A percentile compares a stretch with the other conserved stretches of the same genome.
phyloP scores from a whole-genome alignment of 2,797 vertebrate genomes.

The Fundulus diaphanus region DNA sequence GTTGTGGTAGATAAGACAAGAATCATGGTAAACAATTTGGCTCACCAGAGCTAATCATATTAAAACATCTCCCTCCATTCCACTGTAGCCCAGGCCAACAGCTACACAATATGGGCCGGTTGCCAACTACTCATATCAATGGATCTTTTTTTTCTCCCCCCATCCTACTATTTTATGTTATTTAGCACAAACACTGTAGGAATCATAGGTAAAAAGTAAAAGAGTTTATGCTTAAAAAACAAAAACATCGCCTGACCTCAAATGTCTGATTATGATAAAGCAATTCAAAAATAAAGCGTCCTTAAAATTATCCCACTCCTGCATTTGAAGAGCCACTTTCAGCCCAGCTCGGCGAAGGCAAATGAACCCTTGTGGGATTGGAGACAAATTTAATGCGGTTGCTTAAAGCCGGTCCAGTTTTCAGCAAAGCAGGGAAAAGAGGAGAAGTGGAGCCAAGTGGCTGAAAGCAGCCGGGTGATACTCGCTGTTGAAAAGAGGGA shows the following conservation, averaged over 20 bases:
- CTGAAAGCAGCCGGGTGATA: constrained; percentile 57
- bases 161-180: background rate
- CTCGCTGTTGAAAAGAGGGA: constrained; percentile 45
- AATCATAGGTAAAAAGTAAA: background rate
- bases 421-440: constrained; percentile 14
- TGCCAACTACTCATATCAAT: background rate
- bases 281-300: background rate
- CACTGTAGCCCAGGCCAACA: background rate
- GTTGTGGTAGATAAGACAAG: constrained; percentile 4
- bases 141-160: background rate
- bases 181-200: background rate
- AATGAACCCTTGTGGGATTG: constrained; percentile 49
- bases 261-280: constrained; percentile 1
- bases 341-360: constrained; percentile 23
- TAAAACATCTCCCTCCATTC: constrained; percentile 1
- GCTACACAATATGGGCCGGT: background rate
- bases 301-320: background rate
- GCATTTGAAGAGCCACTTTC: background rate
- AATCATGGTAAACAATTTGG: background rate
- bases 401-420: constrained; percentile 37
- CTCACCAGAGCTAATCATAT: background rate
- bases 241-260: background rate
- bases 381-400: constrained; percentile 40
- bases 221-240: background rate
- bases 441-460: constrained; percentile 32